A percentile compares a stretch with the other conserved stretches of the same genome.
These are phyloP conservation scores for Calosoma granatense DNA, from an alignment of 1,140 invertebrate species.

Conservation along the genomic window DNA sequence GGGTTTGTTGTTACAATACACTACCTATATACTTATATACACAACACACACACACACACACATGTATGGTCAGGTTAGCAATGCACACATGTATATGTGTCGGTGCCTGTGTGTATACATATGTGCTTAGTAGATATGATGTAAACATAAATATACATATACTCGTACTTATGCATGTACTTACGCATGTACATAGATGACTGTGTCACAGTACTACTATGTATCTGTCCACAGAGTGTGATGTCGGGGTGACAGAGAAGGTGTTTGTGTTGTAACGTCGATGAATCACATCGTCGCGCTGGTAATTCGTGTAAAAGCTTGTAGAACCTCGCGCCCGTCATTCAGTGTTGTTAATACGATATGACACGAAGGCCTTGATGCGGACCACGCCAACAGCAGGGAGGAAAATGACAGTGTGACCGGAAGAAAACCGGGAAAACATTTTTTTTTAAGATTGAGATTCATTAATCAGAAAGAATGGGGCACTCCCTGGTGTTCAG, in stretches of 20 bases:
- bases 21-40: neutral
- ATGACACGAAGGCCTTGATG: constrained; percentile 26
- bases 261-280: neutral
- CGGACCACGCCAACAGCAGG: too few relatives aligned
- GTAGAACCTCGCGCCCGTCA: constrained; percentile 14
- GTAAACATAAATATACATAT: neutral
- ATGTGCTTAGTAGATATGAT: neutral
- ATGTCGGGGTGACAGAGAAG: too few relatives aligned
- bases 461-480: constrained; percentile 32
- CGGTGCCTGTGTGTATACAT: neutral
- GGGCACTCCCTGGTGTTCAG: constrained; percentile 25
- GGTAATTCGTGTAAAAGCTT: constrained; percentile 28
- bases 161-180: neutral
- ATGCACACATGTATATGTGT: constrained; percentile 1
- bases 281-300: constrained; percentile 25
- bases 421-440: constrained; percentile 25
- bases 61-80: too few relatives aligned
- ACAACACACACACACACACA: too few relatives aligned
- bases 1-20: neutral
- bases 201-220: too few relatives aligned
- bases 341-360: constrained; percentile 17
- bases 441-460: constrained; percentile 30
- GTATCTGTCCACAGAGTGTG: too few relatives aligned
- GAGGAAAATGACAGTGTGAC: constrained; percentile 28
- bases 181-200: neutral